A percentile compares a stretch with the other conserved stretches of the same genome.
Conservation (phyloP, 2,113 vertebrate species). For the Scomber scombrus region DNA sequence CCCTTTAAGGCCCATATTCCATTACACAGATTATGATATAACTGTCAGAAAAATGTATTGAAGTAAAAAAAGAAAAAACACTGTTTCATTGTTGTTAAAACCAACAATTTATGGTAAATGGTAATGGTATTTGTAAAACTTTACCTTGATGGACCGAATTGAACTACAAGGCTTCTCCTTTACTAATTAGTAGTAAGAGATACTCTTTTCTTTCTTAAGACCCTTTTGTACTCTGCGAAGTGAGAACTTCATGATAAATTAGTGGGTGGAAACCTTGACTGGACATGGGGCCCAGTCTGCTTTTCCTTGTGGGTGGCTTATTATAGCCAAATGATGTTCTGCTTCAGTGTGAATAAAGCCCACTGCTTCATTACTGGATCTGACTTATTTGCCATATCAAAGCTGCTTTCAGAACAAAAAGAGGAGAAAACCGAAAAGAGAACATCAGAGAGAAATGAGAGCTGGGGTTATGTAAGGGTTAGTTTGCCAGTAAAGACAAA, state of each 20-base stretch:
- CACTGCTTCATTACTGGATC: conserved; percentile 18
- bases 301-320: conserved; percentile 2
- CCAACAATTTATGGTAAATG: no score
- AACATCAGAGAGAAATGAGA: neutral
- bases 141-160: neutral
- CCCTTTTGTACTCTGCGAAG: neutral
- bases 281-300: neutral
- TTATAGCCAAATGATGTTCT: conserved; percentile 14
- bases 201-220: neutral
- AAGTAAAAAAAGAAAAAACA: no score
- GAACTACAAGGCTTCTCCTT: neutral
- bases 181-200: neutral
- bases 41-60: no score
- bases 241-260: neutral
- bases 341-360: neutral
- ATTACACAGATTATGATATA: no score
- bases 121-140: no score
- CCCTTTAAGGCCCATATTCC: no score
- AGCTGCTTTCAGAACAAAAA: conserved; percentile 33
- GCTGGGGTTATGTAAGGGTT: conserved; percentile 12
- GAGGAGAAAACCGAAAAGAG: conserved; percentile 5
- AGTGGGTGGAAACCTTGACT: neutral
- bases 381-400: conserved; percentile 39
- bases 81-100: no score
- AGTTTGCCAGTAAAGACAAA: conserved; percentile 12